Evolutionary conservation across 2,797 vertebrate genomes (phyloP).

Genomic region (Takifugu rubripes): DNA sequence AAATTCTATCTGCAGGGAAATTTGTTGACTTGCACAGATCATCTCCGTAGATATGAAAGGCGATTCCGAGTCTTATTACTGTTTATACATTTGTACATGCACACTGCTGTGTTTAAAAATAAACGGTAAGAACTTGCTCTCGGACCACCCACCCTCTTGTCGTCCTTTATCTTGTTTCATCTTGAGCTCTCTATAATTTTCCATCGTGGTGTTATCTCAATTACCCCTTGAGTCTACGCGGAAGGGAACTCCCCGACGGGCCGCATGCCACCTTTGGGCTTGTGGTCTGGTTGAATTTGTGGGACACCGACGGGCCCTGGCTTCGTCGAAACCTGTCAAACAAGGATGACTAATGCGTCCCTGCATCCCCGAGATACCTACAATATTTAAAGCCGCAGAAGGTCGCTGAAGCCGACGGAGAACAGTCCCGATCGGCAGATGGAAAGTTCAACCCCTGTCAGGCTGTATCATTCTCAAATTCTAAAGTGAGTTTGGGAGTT

Average conservation of each 20-base stretch:
- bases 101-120: conserved; percentile 44
- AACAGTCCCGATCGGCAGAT: conserved; percentile 62
- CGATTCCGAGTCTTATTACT: neutral
- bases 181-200: conserved; percentile 72
- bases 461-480: conserved; percentile 69
- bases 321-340: conserved; percentile 77
- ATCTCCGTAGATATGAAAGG: conserved; percentile 22
- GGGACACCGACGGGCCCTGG: conserved; percentile 71
- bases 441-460: conserved; percentile 68
- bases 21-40: conserved; percentile 49
- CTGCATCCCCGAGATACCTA: conserved; percentile 71
- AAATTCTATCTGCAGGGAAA: conserved; percentile 48
- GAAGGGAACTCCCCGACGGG: conserved; percentile 59
- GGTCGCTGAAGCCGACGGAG: conserved; percentile 58
- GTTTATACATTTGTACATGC: neutral
- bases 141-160: conserved; percentile 63
- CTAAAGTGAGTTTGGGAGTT: conserved; percentile 56
- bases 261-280: conserved; percentile 65
- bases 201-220: conserved; percentile 72
- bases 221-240: conserved; percentile 62
- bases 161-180: conserved; percentile 48
- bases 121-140: conserved; percentile 56
- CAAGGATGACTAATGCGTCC: conserved; percentile 74
- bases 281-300: conserved; percentile 71
- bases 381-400: conserved; percentile 73